These are phyloP conservation scores for Adineta ricciae DNA, from an alignment of 2,888 invertebrate genomes.

Conservation along the genomic window DNA sequence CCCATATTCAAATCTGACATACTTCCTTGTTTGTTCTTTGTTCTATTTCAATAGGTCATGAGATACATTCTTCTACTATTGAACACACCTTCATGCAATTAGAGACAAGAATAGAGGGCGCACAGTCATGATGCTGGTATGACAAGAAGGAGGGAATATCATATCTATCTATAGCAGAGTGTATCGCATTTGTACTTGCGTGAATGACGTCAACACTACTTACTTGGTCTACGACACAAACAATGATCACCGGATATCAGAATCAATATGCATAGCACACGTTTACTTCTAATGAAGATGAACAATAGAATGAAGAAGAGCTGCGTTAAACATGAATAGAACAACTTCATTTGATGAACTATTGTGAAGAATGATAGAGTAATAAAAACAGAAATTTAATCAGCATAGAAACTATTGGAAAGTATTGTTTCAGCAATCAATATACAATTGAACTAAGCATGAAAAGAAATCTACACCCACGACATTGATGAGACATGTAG, in stretches of 20 bases:
- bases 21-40: no score
- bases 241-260: not conserved
- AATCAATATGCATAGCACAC: not conserved
- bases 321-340: not conserved
- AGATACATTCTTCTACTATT: not conserved
- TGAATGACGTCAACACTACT: no score
- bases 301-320: not conserved
- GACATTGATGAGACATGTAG: not conserved
- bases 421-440: not conserved
- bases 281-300: not conserved
- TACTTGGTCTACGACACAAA: not conserved
- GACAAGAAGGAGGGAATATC: no score
- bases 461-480: not conserved
- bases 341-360: not conserved
- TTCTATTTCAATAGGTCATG: no score
- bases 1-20: no score
- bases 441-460: not conserved
- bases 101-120: not conserved
- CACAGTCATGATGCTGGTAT: not conserved
- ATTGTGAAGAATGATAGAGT: not conserved
- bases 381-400: not conserved
- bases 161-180: no score
- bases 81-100: not conserved
- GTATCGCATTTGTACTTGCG: no score
- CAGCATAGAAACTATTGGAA: not conserved